Conservation (phyloP, 1,140 invertebrate species). For the Pararge aegeria region DNA sequence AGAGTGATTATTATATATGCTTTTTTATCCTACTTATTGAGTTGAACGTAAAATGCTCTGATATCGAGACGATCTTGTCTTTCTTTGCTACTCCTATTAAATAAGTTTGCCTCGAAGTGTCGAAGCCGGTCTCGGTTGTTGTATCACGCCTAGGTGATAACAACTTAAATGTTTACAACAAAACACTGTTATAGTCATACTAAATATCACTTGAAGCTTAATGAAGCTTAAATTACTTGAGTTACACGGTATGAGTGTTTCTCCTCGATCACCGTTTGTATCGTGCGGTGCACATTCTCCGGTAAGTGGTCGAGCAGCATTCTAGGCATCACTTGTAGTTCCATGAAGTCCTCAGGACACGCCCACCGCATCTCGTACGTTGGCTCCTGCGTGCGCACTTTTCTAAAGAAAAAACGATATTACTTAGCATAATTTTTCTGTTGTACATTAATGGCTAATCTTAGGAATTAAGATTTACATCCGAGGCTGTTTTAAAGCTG, state of each 20-base stretch:
- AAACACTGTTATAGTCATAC: neutral
- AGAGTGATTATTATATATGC: too few relatives aligned
- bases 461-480: too few relatives aligned
- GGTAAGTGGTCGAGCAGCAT: slow-evolving; percentile 89
- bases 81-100: too few relatives aligned
- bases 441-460: too few relatives aligned
- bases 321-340: slow-evolving; percentile 86
- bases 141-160: too few relatives aligned
- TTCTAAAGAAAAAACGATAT: slow-evolving; percentile 58
- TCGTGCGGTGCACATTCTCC: slow-evolving; percentile 84
- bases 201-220: slow-evolving; percentile 27
- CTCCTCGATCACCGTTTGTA: slow-evolving; percentile 82
- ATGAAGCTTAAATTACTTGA: slow-evolving; percentile 52
- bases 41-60: too few relatives aligned
- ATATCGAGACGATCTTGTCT: too few relatives aligned
- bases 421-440: neutral
- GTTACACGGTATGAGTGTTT: slow-evolving; percentile 70
- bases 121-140: too few relatives aligned
- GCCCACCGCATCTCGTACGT: slow-evolving; percentile 89
- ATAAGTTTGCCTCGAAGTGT: too few relatives aligned
- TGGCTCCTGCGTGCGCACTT: slow-evolving; percentile 81
- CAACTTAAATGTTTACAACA: neutral
- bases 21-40: too few relatives aligned
- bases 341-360: slow-evolving; percentile 86
- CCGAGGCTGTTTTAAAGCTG: too few relatives aligned